phyloP scores from a whole-genome alignment of 2,797 vertebrate genomes.

The Clarias fuscus region DNA sequence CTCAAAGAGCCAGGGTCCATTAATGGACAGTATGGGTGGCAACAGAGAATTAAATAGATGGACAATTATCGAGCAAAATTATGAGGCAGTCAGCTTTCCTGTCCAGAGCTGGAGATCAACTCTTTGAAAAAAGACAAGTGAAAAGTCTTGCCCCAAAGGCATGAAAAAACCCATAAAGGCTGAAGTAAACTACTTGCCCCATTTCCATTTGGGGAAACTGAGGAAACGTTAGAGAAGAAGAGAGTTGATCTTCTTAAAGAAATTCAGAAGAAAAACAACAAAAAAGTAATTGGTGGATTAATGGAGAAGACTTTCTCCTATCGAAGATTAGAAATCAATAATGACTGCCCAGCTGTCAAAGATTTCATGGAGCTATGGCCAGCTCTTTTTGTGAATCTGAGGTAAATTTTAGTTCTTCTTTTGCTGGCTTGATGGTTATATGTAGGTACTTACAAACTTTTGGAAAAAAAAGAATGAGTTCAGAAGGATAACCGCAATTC shows the following conservation, averaged over 20 bases:
- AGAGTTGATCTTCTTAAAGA: too few relatives aligned
- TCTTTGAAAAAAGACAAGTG: constrained; percentile 12
- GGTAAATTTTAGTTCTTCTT: constrained; percentile 12
- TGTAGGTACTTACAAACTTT: background rate
- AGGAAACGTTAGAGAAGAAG: too few relatives aligned
- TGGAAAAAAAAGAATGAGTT: too few relatives aligned
- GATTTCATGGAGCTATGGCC: constrained; percentile 22
- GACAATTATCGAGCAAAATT: constrained; percentile 54
- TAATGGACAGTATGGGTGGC: constrained; percentile 33
- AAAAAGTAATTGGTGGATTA: too few relatives aligned
- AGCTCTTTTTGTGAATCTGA: constrained; percentile 32
- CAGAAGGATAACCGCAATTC: background rate
- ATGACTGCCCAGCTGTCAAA: constrained; percentile 4
- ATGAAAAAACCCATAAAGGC: too few relatives aligned
- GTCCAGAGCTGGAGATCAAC: constrained; percentile 49
- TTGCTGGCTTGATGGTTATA: background rate
- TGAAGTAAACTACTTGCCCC: too few relatives aligned
- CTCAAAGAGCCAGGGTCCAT: too few relatives aligned
- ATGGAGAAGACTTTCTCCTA: too few relatives aligned
- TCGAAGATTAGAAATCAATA: constrained; percentile 21
- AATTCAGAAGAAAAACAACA: too few relatives aligned
- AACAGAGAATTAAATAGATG: constrained; percentile 49
- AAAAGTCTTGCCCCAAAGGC: too few relatives aligned
- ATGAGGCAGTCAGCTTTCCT: constrained; percentile 32
- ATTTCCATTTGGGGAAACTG: too few relatives aligned